Percentiles rank a stretch among this genome's conserved stretches.
phyloP scores from a whole-genome alignment of 2,888 invertebrate genomes.

The Sesia apiformis region DNA sequence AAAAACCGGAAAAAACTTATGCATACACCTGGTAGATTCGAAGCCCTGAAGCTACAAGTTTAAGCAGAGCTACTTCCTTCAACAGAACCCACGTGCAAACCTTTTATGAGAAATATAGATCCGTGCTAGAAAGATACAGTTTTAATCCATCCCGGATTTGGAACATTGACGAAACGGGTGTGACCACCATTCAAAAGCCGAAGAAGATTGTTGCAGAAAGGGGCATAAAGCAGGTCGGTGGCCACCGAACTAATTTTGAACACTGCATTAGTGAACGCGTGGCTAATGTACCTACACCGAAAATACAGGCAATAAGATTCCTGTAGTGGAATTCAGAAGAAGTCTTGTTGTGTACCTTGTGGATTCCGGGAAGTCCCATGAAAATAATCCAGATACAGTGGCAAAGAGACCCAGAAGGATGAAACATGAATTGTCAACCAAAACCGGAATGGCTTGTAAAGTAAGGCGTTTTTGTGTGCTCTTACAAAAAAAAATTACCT shows the following conservation, averaged over 20 bases:
- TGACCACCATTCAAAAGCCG: too few relatives aligned
- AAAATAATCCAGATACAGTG: neutral
- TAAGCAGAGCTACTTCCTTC: conserved; percentile 10
- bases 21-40: too few relatives aligned
- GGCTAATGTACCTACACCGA: neutral
- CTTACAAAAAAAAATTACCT: too few relatives aligned
- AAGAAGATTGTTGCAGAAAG: too few relatives aligned
- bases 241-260: neutral
- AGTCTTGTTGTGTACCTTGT: neutral
- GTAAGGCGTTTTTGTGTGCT: too few relatives aligned
- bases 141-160: conserved; percentile 6
- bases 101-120: conserved; percentile 11
- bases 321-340: neutral
- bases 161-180: conserved; percentile 10
- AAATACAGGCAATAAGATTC: neutral
- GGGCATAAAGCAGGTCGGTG: too few relatives aligned
- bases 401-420: neutral
- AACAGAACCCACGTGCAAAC: conserved; percentile 6
- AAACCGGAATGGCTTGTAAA: neutral
- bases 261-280: neutral
- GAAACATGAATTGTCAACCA: neutral
- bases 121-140: conserved; percentile 1
- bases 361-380: neutral
- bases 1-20: too few relatives aligned
- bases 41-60: conserved; percentile 5